Evolutionary conservation across 2,888 invertebrate genomes (phyloP), one percentile per base, ranked within the genome.

Genomic region (Unio pictorum): DNA sequence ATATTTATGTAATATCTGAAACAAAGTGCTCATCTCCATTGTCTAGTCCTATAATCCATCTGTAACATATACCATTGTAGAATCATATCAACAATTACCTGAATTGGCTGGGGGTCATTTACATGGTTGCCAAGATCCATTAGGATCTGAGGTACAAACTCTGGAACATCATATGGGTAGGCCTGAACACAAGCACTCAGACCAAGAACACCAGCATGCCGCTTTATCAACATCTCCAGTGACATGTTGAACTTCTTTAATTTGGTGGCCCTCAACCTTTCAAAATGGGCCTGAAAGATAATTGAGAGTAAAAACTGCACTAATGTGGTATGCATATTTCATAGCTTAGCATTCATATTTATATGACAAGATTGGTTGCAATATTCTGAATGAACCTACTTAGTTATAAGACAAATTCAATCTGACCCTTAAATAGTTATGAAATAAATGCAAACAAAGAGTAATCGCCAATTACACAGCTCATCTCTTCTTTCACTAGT

Each of bases 51-150:
- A 3, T 61, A 61, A 17, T 26, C 7, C 30, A 15, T 45, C 3
- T 11, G 45, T 34, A 34, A 8, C 8, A 45, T 45, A 45, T 11
- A 45, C 45, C 45, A 45, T 11, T 45, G 3, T 15, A 45, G 15
- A 45, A 45, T 15, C 45, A 15, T 15, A 15, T 45, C 45, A 15
- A 45, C 45, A 61, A 72, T 69, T 59, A 95, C 95, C 77, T 96
- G 95, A 86, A 97, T 94, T 0, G 96, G 96, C 90, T 96, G 95
- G 0, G 96, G 95, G 87, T 96, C 97, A 89, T 93, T 94, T 26
- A 96, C 93, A 90, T 97, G 95, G 17, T 93, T 92, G 71, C 95
- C 94, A 57, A 98, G 92, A 80, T 94, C 93, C 76, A 94, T 93
- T 77, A 98, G 93, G 66, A 97, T 93, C 65, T 93, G 93, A 73